Evolutionary conservation across 92 coral and sea anemone genomes (phyloP), one percentile per base, ranked within the genome.

Genomic region (Zoanthus sociatus): DNA sequence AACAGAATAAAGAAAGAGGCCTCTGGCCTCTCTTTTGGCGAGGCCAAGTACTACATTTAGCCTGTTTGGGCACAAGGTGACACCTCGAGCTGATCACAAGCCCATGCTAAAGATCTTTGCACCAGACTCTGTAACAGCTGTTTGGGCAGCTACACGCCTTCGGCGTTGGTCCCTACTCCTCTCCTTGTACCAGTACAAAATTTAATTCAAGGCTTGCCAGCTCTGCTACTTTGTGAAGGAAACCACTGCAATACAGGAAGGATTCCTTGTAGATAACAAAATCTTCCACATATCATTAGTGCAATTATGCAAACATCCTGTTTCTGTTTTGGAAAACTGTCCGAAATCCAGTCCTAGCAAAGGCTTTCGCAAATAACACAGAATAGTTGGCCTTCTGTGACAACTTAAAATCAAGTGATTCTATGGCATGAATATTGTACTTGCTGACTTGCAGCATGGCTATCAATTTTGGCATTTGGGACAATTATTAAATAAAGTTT

Each of bases 111-210:
- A 56, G 17, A 56, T 56, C 64, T 56, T 56, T 12, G 64, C 64
- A 56, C 64, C 64, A 4, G 16, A 56, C 17, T 56, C 3, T 13
- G 64, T 17, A 13, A 56, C 64, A 56, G 3, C 85, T 6, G 89
- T 87, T 9, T 66, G 86, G 53, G 90, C 78, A 71, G 88, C 81
- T 1, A 86, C 82, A 10, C 13, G 83, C 12, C 77, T 88, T 45
- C 92, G 90, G 78, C 89, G 73, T 2, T 93, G 95, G 92, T 93
- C 92, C 11, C 88, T 74, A 14, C 89, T 88, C 9, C 83, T 83
- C 12, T 88, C 88, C 10, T 88, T 87, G 0, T 78, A 71, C 88
- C 54, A 88, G 46, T 91, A 88, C 60, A 82, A 70, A 44, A 93
- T 93, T 50, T 76, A 93, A 66, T 83, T 73, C 89, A 69, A 13